Base-by-base conservation (phyloP, 1,140 invertebrate species). In the Heliconius hermathena region DNA sequence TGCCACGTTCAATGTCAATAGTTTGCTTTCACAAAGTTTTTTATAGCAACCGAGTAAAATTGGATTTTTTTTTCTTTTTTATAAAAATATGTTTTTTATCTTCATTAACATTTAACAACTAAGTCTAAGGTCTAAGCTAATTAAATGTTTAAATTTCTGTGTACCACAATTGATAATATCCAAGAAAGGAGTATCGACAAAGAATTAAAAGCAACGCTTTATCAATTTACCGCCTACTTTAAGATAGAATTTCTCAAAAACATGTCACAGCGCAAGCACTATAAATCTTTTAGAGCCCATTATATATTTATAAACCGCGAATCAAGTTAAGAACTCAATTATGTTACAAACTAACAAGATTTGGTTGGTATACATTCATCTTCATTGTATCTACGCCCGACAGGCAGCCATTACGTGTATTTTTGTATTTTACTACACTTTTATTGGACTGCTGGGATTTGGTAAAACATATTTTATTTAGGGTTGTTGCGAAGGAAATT, bases 331-430 rank as follows among this genome's bases (percentile, higher is more conserved):
- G 72, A 74, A 74, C 71, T 81, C 75, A 81, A 81, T 81, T 81
- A 81, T 57, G 77, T 73, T 70, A 77, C 72, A 81, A 77, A 77
- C 79, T 77, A 80, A 80, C 75, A 77, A 81, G 72, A 74, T 81
- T 81, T 77, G 49, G 49, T 22, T 22, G 66, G 20, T 74, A 36
- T 77, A 74, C 54, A 81, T 81, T 81, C 41, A 20, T 81, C 79
- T 81, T 81, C 79, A 77, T 81, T 81, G 71, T 71, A 72, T n/a
- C 33, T 29, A 66, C 60, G 13, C 49, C 66, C 38, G 41, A 73
- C 71, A 75, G 41, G 8, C 57, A 16, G 57, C 26, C 60, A 26
- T 29, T 66, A 29, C 60, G 60, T 66, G 60, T 66, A 29, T 66
- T 66, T 29, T 66, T 66, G 22, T 26, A 66, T 57, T 57, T 22